Evolutionary conservation across 2,113 vertebrate genomes (phyloP), one percentile per base, ranked within the genome.

Genomic region (Salvelinus fontinalis): DNA sequence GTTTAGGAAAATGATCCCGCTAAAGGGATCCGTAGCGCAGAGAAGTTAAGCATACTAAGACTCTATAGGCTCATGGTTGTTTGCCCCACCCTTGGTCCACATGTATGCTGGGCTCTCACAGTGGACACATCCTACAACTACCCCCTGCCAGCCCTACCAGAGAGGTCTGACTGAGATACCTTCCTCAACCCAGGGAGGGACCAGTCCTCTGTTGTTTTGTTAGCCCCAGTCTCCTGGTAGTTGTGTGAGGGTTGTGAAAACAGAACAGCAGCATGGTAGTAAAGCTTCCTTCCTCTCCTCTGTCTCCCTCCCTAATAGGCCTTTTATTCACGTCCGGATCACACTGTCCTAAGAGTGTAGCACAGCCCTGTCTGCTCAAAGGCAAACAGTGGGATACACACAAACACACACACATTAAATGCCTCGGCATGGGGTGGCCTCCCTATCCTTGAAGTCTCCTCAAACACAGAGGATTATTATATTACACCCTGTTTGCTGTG

Each of bases 401-500:
- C n/a, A n/a, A n/a, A n/a, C n/a, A n/a, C 48, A 54, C 51, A 54
- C 51, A 54, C 51, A 54, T 81, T 77, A 90, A 93, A 95, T 94
- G 94, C 91, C 90, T 89, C 91, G 76, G 89, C 89, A 81, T 89
- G 77, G 90, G 93, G 89, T 87, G 89, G 87, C 87, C 77, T 54
- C 29, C 80, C 91, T 91, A 84, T 93, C 94, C 92, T 91, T 90
- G 90, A 94, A 87, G 89, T 92, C 93, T 93, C 90, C 90, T 89
- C 91, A 83, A 93, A 88, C 92, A 92, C 85, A 71, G 86, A 91
- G 93, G 86, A 83, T 90, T 90, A 86, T 94, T 92, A 90, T 89
- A 86, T 96, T 94, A 93, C 94, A 92, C 83, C 22, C 64, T 16
- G 74, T 87, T 78, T 90, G 89, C 85, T 83, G 7, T 51, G 39